Evolutionary conservation across 2,113 vertebrate genomes (phyloP), one percentile per base, ranked within the genome.

Genomic region (Pedetes capensis): DNA sequence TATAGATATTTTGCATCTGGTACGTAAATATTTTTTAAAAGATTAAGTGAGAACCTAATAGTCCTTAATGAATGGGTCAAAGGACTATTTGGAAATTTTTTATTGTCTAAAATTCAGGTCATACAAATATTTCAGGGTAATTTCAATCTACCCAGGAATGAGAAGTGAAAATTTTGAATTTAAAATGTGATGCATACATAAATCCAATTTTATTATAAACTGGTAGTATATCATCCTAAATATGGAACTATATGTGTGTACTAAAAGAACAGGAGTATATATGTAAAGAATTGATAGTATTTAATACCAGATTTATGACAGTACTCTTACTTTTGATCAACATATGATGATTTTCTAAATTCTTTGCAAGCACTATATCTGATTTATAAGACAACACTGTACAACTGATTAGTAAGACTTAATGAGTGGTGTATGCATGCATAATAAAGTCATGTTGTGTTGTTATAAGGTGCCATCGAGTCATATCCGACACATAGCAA

Each of bases 181-280:
- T 89, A 95, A 95, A 82, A 72, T 23, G 8, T 13, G 14, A 66
- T 93, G 22, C 7, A 39, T 71, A 23, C 37, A n/a, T 88, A 42
- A 76, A 78, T 91, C 22, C 42, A 95, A 66, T 71, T 94, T 92
- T 63, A 83, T 79, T 83, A 29, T 64, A 66, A 93, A 66, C 82
- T 57, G 91, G 49, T 74, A 66, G 23, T 57, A 69, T 76, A n/a
- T 42, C 42, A 57, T 22, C 64, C 7, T 92, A 78, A 83, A 53
- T 59, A 39, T 6, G 42, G 14, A 82, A 53, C 34, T 66, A 2
- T 57, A n/a, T 85, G 32, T 44, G 9, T 74, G 9, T 88, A 29
- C 82, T 71, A 18, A 87, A 91, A 89, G 81, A 61, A 51, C 69
- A 22, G 78, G 17, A 84, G 32, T 88, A 78, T 89, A 89, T n/a